Evolutionary conservation across 2,888 invertebrate genomes (phyloP).

Genomic region (Platycnemis pennipes): DNA sequence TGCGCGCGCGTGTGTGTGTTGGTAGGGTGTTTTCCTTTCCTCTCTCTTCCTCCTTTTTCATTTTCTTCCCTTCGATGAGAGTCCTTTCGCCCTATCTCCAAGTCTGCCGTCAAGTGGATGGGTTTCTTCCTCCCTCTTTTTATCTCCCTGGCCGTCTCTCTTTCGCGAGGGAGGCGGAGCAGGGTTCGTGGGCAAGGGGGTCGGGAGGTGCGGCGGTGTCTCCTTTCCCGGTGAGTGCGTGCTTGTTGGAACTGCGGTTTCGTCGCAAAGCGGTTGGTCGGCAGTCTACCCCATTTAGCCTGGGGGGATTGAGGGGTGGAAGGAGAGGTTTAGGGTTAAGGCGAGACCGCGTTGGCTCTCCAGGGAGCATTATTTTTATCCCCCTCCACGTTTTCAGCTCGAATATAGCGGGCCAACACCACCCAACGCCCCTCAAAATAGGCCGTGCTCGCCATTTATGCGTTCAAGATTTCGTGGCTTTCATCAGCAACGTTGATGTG

Average conservation of each 20-base stretch:
- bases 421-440: not conserved
- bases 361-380: not conserved
- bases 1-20: not conserved
- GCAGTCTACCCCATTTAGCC: not conserved
- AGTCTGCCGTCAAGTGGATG: too few species aligned
- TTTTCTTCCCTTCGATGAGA: too few species aligned
- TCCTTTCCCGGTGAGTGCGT: not conserved
- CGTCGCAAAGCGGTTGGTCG: not conserved
- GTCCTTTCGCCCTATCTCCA: too few species aligned
- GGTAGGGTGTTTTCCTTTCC: not conserved
- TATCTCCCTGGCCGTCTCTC: not conserved
- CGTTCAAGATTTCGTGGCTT: not conserved
- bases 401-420: not conserved
- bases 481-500: not conserved
- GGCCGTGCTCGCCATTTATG: not conserved
- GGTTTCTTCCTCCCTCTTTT: not conserved
- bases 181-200: not conserved
- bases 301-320: not conserved
- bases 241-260: conserved; percentile 28
- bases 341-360: not conserved
- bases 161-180: not conserved
- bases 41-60: too few species aligned
- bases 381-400: not conserved
- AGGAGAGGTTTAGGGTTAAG: not conserved
- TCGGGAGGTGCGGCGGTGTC: not conserved